Conservation (phyloP, 92 coral and sea anemone genomes). For the Bergia puertoricense region DNA sequence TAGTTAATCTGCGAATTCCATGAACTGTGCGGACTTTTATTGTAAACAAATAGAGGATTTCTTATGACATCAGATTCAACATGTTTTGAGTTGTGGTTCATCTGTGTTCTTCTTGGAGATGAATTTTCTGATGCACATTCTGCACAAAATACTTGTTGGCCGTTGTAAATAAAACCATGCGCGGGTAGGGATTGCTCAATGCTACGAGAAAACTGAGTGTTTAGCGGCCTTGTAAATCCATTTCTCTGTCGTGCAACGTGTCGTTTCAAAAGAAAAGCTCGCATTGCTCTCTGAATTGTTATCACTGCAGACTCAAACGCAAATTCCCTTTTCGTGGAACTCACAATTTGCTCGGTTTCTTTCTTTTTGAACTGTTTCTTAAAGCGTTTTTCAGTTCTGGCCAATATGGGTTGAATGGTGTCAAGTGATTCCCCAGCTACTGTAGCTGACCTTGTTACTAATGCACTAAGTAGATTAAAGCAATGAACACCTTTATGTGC, state of each 20-base stretch:
- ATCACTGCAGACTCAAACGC: conserved; percentile 34
- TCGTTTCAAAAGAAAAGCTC: conserved; percentile 21
- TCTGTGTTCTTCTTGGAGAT: neutral
- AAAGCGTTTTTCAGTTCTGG: conserved; percentile 69
- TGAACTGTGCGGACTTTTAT: neutral
- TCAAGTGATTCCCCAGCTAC: conserved; percentile 91
- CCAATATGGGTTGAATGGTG: conserved; percentile 68
- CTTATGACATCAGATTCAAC: neutral
- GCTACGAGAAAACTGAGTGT: neutral
- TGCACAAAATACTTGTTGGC: conserved; percentile 5
- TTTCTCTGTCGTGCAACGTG: conserved; percentile 1
- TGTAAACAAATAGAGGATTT: neutral
- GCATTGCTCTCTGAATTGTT: conserved; percentile 35
- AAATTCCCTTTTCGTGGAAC: conserved; percentile 24
- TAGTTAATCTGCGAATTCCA: neutral
- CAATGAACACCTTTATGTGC: conserved; percentile 84
- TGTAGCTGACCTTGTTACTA: conserved; percentile 70
- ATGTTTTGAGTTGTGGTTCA: neutral
- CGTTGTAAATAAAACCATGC: neutral
- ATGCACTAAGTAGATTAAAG: conserved; percentile 79
- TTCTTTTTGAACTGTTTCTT: conserved; percentile 62
- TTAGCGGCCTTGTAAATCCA: neutral
- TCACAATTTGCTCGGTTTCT: conserved; percentile 1
- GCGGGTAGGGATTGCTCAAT: too few relatives aligned
- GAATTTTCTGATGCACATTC: conserved; percentile 5